Conservation (phyloP, 2,113 vertebrate genomes). For the Neolamprologus variostigma region DNA sequence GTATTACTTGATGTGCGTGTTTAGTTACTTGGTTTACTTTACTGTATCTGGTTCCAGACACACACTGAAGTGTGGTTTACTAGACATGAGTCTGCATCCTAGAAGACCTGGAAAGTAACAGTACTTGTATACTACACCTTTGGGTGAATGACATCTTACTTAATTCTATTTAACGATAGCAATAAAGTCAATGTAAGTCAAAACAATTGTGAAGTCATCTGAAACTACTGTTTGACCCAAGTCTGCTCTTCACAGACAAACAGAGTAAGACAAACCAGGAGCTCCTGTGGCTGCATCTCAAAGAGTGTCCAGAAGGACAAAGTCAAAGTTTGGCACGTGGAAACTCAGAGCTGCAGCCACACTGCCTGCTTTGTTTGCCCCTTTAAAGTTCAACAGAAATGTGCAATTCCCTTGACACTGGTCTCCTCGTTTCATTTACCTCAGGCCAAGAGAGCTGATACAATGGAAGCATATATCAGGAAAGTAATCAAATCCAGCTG, state of each 20-base stretch:
- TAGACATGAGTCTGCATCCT: background rate
- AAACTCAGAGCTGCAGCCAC: slow-evolving; percentile 35
- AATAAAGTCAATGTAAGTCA: background rate
- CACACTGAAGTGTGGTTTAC: background rate
- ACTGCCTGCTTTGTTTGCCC: slow-evolving; percentile 64
- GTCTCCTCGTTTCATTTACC: slow-evolving; percentile 60
- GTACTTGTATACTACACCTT: background rate
- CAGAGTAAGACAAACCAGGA: slow-evolving; percentile 5
- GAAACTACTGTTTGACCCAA: background rate
- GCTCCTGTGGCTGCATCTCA: slow-evolving; percentile 35
- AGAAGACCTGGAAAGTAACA: background rate
- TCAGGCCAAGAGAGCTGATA: slow-evolving; percentile 65
- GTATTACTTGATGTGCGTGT: background rate
- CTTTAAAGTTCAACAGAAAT: slow-evolving; percentile 43
- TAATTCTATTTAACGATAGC: background rate
- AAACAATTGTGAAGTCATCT: slow-evolving; percentile 6
- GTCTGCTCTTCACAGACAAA: slow-evolving; percentile 26
- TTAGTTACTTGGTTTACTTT: background rate
- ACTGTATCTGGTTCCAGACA: background rate
- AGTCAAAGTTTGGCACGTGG: slow-evolving; percentile 29
- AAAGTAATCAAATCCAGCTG: slow-evolving; percentile 71
- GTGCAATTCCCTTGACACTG: slow-evolving; percentile 54
- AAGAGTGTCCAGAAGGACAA: background rate
- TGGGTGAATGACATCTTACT: background rate
- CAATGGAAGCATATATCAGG: slow-evolving; percentile 58